Conservation (phyloP, 2,888 invertebrate genomes). For the Archaeoteleia sp. region DNA sequence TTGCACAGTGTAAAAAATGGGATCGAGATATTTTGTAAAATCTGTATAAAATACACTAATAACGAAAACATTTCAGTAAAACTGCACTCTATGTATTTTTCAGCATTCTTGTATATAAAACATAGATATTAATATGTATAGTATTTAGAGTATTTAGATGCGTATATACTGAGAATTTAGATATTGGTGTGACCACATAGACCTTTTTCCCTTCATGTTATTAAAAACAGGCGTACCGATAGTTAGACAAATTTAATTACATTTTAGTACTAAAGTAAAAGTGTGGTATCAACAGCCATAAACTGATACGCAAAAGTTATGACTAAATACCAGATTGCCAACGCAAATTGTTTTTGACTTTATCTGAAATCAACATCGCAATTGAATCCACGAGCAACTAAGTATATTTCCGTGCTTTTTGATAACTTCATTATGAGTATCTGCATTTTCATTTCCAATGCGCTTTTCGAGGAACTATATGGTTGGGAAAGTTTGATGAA, state of each 20-base stretch:
- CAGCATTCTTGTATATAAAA: conserved; percentile 22
- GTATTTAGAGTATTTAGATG: conserved; percentile 14
- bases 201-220: conserved; percentile 23
- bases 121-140: conserved; percentile 31
- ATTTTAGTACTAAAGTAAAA: conserved; percentile 10
- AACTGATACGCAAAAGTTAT: conserved; percentile 17
- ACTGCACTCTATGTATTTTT: conserved; percentile 48
- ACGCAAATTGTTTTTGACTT: neutral
- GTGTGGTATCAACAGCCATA: conserved; percentile 28
- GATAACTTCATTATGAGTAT: too few species aligned
- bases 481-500: too few species aligned
- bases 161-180: conserved; percentile 6
- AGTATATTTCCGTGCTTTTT: too few species aligned
- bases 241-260: neutral
- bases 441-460: too few species aligned
- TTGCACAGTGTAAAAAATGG: too few species aligned
- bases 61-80: too few species aligned
- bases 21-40: too few species aligned
- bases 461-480: too few species aligned
- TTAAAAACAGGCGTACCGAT: too few species aligned
- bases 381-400: too few species aligned
- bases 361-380: too few species aligned
- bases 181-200: conserved; percentile 29
- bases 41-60: too few species aligned
- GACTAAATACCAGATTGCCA: neutral